Base-by-base conservation (phyloP, 1,140 invertebrate species). In the Drosophila paulistorum region DNA sequence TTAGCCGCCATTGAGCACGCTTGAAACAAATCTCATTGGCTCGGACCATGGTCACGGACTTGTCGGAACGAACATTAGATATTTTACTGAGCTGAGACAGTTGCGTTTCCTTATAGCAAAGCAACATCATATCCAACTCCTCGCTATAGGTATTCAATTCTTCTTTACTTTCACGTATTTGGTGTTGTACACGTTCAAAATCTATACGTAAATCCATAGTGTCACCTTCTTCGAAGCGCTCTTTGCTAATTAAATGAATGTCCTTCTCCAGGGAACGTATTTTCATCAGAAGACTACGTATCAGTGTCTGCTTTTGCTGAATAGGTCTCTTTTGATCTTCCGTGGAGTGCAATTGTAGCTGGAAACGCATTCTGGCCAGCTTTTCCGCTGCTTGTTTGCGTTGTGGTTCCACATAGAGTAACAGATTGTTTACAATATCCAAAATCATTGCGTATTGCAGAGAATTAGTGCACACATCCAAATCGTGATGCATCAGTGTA, bases 11-110 rank as follows among this genome's bases (percentile, higher is more conserved):
- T 76, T 98, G 96, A n/a, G 98, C 98, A 92, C 98, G 97, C 92
- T 99, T 99, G 91, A 99, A 99, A 92, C 98, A 99, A 77, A 99
- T 99, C 93, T 99, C 98, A 91, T 98, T 98, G 23, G 97, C 95
- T 51, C 98, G 93, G 7, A 98, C 96, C 37, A 97, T 95, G 2
- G 95, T 95, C 0, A 96, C 94, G 10, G 95, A 94, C 76, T 95
- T 95, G 78, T 96, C 95, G 48, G 94, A 79, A 0, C 90, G 17
- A 14, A 91, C 91, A 61, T 91, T 92, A 0, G 70, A 93, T 58
- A 94, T 89, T 73, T 94, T 94, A 74, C 94, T 94, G 39, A 94
- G 94, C 45, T 94, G 94, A 3, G 94, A 93, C 6, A 96, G 93
- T 81, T 96, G 96, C 7, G 95, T 96, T 89, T 98, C 97, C 91